Evolutionary conservation across 2,797 vertebrate genomes (phyloP), one percentile per base, ranked within the genome.

Genomic region (Typhlichthys eigenmanni): DNA sequence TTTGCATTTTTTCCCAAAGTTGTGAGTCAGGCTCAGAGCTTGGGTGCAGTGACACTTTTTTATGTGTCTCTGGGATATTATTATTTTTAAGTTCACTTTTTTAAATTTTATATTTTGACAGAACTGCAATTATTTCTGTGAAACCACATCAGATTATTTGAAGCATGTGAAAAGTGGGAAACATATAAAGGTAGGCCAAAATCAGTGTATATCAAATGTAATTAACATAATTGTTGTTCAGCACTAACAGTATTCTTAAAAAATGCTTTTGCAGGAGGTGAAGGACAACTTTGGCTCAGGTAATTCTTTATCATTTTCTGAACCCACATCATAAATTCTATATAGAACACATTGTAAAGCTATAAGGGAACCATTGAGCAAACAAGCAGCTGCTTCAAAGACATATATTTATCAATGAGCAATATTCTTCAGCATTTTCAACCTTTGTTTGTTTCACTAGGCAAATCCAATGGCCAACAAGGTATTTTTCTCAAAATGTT

Each of bases 61-160:
- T 4, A 9, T 7, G 9, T 43, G 9, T 43, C 38, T 43, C 38
- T 43, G 38, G 8, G 9, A 43, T 43, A 43, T 43, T 43, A 43
- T 43, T 2, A 43, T 10, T 8, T 43, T 1, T 2, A 5, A 9
- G 38, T 43, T 38, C 0, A 43, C 55, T 4, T 48, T n/a, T 24
- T 14, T 19, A 2, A 19, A 4, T 66, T 63, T 11, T 67, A 2
- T 54, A 9, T 64, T 4, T 4, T 55, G 10, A 34, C 77, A 88
- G 86, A 16, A 68, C 57, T 88, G 86, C 62, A 10, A 1, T 3
- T 0, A 1, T 0, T 0, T 0, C 4, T 78, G 74, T 32, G 0
- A 2, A 0, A 4, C 0, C 0, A 0, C 60, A 0, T 0, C 0
- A 1, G 0, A 0, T 0, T 85, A 69, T 60, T 0, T 4, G 0